Evolutionary conservation across 1,140 invertebrate species (phyloP).

Genomic region (Nebria ingens): DNA sequence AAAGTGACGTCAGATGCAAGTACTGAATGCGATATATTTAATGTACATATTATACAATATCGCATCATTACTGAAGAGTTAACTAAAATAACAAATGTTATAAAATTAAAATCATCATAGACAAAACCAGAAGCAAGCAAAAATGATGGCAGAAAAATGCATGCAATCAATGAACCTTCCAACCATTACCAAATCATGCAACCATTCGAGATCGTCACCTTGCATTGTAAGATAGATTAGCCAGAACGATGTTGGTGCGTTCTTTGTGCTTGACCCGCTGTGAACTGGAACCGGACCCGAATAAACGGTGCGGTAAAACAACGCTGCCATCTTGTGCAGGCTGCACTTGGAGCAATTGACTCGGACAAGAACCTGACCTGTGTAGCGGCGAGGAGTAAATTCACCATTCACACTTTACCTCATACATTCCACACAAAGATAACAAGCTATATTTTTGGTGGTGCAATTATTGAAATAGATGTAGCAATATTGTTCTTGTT

Average conservation of each 20-base stretch:
- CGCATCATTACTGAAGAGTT: too few species aligned
- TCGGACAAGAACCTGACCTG: slow-evolving; percentile 85
- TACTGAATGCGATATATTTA: too few species aligned
- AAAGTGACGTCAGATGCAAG: too few species aligned
- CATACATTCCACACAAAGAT: slow-evolving; percentile 16
- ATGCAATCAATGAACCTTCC: background rate
- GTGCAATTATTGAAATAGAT: slow-evolving; percentile 17
- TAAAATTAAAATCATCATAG: too few species aligned
- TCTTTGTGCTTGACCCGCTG: slow-evolving; percentile 33
- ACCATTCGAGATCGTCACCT: too few species aligned
- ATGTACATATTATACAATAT: too few species aligned
- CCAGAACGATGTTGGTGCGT: slow-evolving; percentile 24
- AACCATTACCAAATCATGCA: too few species aligned
- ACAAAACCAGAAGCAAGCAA: too few species aligned
- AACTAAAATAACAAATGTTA: too few species aligned
- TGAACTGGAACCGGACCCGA: slow-evolving; percentile 22
- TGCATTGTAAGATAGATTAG: slow-evolving; percentile 18
- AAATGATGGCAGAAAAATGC: too few species aligned
- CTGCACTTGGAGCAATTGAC: slow-evolving; percentile 63
- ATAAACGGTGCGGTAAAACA: slow-evolving; percentile 25
- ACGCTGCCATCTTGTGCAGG: slow-evolving; percentile 27
- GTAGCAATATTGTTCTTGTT: too few species aligned
- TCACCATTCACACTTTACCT: slow-evolving; percentile 25
- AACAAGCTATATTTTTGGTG: slow-evolving; percentile 17
- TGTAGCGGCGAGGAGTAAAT: slow-evolving; percentile 18